Evolutionary conservation across 2,888 invertebrate species (phyloP).

Genomic region (Rotaria socialis): DNA sequence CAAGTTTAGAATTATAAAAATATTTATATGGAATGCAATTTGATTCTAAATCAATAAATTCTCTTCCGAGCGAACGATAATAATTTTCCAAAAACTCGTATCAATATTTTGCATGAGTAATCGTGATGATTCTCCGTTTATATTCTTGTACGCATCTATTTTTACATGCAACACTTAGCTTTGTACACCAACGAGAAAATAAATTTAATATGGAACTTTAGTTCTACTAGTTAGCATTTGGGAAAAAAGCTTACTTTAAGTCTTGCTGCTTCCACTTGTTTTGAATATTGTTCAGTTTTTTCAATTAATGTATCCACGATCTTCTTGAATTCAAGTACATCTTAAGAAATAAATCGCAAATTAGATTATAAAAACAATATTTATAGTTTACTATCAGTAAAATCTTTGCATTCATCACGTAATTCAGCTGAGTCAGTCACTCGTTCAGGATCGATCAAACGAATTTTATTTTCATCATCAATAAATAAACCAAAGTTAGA

Average conservation of each 20-base stretch:
- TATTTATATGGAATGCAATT: too few relatives aligned
- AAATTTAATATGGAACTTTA: too few relatives aligned
- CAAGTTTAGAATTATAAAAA: too few relatives aligned
- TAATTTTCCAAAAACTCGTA: too few relatives aligned
- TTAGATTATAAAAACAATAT: slow-evolving; percentile 54
- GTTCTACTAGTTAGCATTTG: too few relatives aligned
- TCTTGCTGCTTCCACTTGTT: slow-evolving; percentile 82
- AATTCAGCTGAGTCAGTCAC: slow-evolving; percentile 75
- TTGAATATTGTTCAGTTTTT: slow-evolving; percentile 71
- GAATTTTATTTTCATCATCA: slow-evolving; percentile 78
- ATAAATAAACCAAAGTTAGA: slow-evolving; percentile 71
- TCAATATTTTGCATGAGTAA: too few relatives aligned
- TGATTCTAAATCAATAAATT: too few relatives aligned
- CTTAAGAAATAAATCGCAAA: slow-evolving; percentile 54
- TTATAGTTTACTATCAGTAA: slow-evolving; percentile 69
- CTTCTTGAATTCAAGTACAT: slow-evolving; percentile 71
- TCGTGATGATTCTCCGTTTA: too few relatives aligned
- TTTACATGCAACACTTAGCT: too few relatives aligned
- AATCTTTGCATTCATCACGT: slow-evolving; percentile 78
- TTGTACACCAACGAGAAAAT: too few relatives aligned
- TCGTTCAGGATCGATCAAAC: slow-evolving; percentile 73
- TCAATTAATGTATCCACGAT: slow-evolving; percentile 74
- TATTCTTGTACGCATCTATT: too few relatives aligned
- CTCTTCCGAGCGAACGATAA: too few relatives aligned
- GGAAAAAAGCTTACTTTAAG: slow-evolving; percentile 64